Base-by-base conservation (phyloP, 2,113 vertebrate species). In the Passer montanus region DNA sequence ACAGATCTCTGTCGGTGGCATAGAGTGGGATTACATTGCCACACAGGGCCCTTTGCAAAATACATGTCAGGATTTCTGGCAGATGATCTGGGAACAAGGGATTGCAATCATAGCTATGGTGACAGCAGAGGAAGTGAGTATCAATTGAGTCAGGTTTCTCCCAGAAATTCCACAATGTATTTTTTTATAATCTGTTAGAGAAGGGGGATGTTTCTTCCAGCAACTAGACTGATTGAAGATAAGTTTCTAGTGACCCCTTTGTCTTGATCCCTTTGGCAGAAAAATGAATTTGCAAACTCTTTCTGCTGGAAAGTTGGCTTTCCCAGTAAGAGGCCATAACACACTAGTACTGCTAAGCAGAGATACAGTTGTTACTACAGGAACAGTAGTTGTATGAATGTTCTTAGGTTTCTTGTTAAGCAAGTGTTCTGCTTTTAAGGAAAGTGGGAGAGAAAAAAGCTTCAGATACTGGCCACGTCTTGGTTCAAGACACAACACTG, bases 51-150 rank as follows among this genome's bases (percentile, higher is more conserved):
- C 99, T 14, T 92, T 99, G 87, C 97, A 98, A 31, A 98, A 98
- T 72, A 99, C 99, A 4, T 99, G 99, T 90, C 99, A 98, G 94
- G 99, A 99, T 95, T 99, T 99, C 96, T 99, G 99, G 99, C 99
- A 99, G 97, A 99, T 99, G 99, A 98, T 99, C 84, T 99, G 99
- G 99, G 99, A 99, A 70, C 99, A 99, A 97, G 98, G 99, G 20
- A 98, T 99, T 84, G 97, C 99, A 10, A 99, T 99, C 84, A 99
- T 99, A 86, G 99, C 99, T 46, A 99, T 99, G 99, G 99, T 99
- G 83, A 99, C 99, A 0, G 99, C 98, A 13, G 99, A 99, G 87
- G 99, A 99, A 98, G 99, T 99, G 66, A 46, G 97, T 86, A 21
- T 30, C 46, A 56, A 3, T 24, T 15, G 31, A 41, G 41, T 31